These are phyloP conservation scores for Ahaetulla prasina DNA, from an alignment of 2,113 vertebrate species.

Conservation along the genomic window DNA sequence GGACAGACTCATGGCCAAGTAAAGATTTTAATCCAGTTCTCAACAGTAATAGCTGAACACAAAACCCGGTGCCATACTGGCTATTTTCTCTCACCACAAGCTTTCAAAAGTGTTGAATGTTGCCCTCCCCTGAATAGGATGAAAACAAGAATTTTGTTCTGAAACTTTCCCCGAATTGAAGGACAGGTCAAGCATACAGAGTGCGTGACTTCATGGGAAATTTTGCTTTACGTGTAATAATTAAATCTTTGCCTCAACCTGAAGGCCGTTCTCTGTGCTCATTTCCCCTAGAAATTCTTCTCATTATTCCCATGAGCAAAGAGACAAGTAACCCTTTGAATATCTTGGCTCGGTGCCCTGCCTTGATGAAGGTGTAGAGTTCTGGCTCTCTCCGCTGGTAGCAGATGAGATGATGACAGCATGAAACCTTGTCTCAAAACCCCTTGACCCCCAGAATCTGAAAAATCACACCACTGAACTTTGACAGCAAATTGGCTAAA, in stretches of 20 bases:
- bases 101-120: background rate
- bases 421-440: background rate
- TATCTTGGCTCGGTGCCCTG: conserved; percentile 2
- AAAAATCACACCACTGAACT: background rate
- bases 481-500: background rate
- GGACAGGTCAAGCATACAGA: background rate
- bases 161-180: background rate
- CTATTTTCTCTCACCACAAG: background rate
- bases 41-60: background rate
- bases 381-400: conserved; percentile 1
- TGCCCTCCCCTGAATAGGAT: background rate
- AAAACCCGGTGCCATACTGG: background rate
- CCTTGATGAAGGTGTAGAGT: conserved; percentile 2
- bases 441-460: background rate
- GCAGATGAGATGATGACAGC: background rate
- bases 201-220: background rate
- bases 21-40: background rate
- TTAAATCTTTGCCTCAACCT: conserved; percentile 11
- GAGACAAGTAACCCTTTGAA: conserved; percentile 26
- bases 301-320: background rate
- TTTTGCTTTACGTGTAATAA: background rate
- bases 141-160: background rate
- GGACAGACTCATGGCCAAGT: background rate
- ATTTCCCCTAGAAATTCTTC: conserved; percentile 15
- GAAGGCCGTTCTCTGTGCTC: conserved; percentile 4